Evolutionary conservation across 2,113 vertebrate species (phyloP).

Genomic region (western clawed frog (Xenopus tropicalis)): UCB_Xtro_10.0 CM004450.2:106954501-106955000

Average conservation of each 20-base stretch:
- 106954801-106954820: constrained; percentile 29
- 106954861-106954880: constrained; percentile 41
- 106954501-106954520: constrained; percentile 59
- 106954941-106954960: neutral
- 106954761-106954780: neutral
- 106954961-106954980: neutral
- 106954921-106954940: neutral
- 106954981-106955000: too few species aligned
- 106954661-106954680: neutral
- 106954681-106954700: neutral
- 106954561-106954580: constrained; percentile 67
- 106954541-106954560: constrained; percentile 43
- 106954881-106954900: constrained; percentile 46
- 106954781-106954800: constrained; percentile 32
- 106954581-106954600: constrained; percentile 22
- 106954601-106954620: neutral
- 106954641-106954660: neutral
- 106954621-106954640: too few species aligned
- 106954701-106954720: neutral
- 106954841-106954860: too few species aligned
- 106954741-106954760: neutral
- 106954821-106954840: too few species aligned
- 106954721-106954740: neutral
- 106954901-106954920: constrained; percentile 55
- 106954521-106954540: constrained; percentile 55